These are phyloP conservation scores for rat (Rattus norvegicus) DNA, from an alignment of 2,113 vertebrate species.

Conservation along the genomic window DNA sequence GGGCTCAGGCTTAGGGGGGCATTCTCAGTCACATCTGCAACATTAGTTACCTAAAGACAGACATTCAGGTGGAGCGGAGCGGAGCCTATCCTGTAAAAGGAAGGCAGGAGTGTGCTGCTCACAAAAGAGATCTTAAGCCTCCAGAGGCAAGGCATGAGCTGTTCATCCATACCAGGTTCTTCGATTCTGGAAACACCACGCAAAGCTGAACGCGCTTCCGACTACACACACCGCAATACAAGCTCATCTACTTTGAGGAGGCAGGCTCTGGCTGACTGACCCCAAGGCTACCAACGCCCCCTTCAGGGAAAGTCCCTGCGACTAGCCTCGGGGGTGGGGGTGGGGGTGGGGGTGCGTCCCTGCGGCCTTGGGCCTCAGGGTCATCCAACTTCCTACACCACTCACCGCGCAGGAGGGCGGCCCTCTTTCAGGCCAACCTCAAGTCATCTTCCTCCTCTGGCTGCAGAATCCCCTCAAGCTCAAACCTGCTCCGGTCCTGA, in stretches of 20 bases:
- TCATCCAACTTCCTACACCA: not conserved
- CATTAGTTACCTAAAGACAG: not conserved
- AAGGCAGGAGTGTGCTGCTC: not conserved
- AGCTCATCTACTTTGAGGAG: not conserved
- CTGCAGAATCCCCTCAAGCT: not conserved
- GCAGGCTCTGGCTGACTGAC: not conserved
- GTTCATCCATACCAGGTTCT: not conserved
- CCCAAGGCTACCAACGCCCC: not conserved
- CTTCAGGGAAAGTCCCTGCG: not conserved
- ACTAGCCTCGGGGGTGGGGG: not conserved
- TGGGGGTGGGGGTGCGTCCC: not conserved
- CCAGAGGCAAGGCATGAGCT: not conserved
- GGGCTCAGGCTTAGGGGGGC: not conserved
- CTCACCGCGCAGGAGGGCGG: slow-evolving; percentile 50
- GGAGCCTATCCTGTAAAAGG: not conserved
- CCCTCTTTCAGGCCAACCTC: slow-evolving; percentile 57
- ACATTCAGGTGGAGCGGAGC: not conserved
- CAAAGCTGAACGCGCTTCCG: not conserved
- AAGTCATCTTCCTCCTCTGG: not conserved
- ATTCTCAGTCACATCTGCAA: not conserved
- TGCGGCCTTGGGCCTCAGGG: not conserved
- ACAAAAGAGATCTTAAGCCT: not conserved
- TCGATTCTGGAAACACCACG: not conserved
- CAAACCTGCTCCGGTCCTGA: not conserved
- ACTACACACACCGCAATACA: not conserved